A percentile compares a stretch with the other conserved stretches of the same genome.
Conservation (phyloP, 1,140 invertebrate genomes). For the Elysia chlorotica region DNA sequence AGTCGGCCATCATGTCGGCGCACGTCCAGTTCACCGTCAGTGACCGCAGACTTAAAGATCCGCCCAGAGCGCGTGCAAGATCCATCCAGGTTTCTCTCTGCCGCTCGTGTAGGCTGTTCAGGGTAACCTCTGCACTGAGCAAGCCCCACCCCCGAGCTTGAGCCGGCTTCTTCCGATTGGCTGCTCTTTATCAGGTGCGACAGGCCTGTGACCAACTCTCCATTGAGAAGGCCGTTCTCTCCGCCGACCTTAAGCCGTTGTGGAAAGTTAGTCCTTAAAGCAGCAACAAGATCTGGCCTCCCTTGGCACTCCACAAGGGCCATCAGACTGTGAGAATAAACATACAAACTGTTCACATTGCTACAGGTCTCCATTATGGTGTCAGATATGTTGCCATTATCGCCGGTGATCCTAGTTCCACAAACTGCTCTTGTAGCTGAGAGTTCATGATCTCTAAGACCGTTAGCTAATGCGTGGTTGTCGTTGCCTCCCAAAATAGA, state of each 20-base stretch:
- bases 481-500: no score
- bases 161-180: slow-evolving; percentile 14
- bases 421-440: not conserved
- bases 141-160: no score
- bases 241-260: slow-evolving; percentile 25
- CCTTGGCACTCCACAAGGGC: not conserved
- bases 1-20: slow-evolving; percentile 34
- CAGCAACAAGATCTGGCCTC: not conserved
- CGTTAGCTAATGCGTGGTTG: no score
- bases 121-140: slow-evolving; percentile 32
- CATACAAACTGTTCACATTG: slow-evolving; percentile 16
- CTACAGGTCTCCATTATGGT: not conserved
- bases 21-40: slow-evolving; percentile 36
- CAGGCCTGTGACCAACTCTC: slow-evolving; percentile 29
- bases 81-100: slow-evolving; percentile 26
- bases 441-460: no score
- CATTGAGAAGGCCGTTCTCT: slow-evolving; percentile 27
- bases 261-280: not conserved
- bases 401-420: not conserved
- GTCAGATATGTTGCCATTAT: no score
- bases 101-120: slow-evolving; percentile 28
- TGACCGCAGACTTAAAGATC: slow-evolving; percentile 15
- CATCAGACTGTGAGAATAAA: slow-evolving; percentile 14
- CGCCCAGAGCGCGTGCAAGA: slow-evolving; percentile 25
- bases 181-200: slow-evolving; percentile 17